Conservation (phyloP, 2,888 invertebrate genomes). For the Eustalomyia histrio region DNA sequence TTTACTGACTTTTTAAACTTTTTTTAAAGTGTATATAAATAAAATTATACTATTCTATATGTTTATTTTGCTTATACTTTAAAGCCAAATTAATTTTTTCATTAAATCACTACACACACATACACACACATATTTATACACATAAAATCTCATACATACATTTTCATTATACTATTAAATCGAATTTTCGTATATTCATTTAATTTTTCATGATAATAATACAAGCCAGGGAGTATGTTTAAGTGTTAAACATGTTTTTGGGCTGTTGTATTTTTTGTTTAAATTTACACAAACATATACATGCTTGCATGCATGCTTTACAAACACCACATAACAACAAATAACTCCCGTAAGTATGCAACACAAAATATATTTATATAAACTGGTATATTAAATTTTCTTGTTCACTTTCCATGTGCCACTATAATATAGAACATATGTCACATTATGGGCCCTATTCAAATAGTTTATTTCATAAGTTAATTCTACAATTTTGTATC, state of each 20-base stretch:
- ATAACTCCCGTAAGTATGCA: constrained; percentile 1
- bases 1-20: too few species aligned
- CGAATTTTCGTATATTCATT: constrained; percentile 34
- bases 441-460: too few species aligned
- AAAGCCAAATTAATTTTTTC: constrained; percentile 36
- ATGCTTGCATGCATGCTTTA: not conserved
- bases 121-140: not conserved
- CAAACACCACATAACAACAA: constrained; percentile 2
- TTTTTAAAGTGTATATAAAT: too few species aligned
- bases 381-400: not conserved
- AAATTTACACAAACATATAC: too few species aligned
- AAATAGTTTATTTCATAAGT: too few species aligned
- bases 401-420: not conserved
- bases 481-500: too few species aligned
- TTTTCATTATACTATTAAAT: constrained; percentile 14
- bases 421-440: not conserved
- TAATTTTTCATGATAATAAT: constrained; percentile 4
- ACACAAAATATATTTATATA: not conserved
- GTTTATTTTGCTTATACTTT: constrained; percentile 15
- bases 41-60: too few species aligned
- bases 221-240: constrained; percentile 26
- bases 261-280: not conserved
- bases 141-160: not conserved
- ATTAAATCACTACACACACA: not conserved
- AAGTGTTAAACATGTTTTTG: constrained; percentile 32